A percentile compares a stretch with the other conserved stretches of the same genome.
Conservation (phyloP, 2,888 invertebrate species). For the Protonemura montana region DNA sequence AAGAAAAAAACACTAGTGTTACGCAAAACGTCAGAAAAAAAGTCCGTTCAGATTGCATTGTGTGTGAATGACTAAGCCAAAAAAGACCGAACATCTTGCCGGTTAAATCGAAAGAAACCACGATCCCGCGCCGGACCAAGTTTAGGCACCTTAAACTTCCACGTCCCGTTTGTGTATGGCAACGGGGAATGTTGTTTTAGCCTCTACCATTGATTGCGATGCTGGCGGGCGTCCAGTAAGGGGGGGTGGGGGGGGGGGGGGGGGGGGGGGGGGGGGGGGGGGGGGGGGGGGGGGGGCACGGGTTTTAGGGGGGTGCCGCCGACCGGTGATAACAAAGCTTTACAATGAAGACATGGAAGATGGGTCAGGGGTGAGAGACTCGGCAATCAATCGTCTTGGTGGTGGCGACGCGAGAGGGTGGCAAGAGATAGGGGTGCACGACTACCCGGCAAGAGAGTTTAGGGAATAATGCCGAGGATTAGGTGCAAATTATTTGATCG, state of each 20-base stretch:
- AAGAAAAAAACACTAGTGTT: too few species aligned
- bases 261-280: too few species aligned
- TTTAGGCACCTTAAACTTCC: too few species aligned
- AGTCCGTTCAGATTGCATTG: too few species aligned
- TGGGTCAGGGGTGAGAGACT: slow-evolving; percentile 8
- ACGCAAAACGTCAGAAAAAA: too few species aligned
- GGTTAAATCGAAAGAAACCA: too few species aligned
- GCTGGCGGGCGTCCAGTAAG: background rate
- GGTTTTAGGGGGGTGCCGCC: background rate
- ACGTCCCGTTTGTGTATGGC: background rate
- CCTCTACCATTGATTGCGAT: slow-evolving; percentile 3
- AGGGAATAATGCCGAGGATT: background rate
- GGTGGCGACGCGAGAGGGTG: background rate
- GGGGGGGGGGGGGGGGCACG: background rate
- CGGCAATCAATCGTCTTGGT: slow-evolving; percentile 22
- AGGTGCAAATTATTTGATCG: background rate
- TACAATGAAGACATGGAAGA: slow-evolving; percentile 40
- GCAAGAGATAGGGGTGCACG: background rate
- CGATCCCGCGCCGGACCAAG: too few species aligned
- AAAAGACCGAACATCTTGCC: too few species aligned
- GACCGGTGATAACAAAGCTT: slow-evolving; percentile 35
- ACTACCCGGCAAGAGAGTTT: background rate
- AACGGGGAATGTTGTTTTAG: slow-evolving; percentile 3
- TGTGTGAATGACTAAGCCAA: too few species aligned
- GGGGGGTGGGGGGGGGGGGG: background rate